Evolutionary conservation across 1,140 invertebrate species (phyloP).

Genomic region (Saccostrea echinata): DNA sequence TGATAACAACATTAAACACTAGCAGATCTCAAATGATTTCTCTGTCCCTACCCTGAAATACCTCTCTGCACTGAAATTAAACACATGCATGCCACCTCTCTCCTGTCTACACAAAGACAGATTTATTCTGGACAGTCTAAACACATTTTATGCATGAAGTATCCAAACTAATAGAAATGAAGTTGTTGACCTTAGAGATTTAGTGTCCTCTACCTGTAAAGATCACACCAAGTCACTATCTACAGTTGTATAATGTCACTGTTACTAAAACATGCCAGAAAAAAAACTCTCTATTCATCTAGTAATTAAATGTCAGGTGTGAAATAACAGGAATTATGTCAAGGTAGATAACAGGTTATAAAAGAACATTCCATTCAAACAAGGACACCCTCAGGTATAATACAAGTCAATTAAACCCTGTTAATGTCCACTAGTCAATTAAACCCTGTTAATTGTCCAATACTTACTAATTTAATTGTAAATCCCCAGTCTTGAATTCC

Average conservation of each 20-base stretch:
- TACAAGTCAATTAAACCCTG: neutral
- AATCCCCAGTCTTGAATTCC: neutral
- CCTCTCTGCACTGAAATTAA: neutral
- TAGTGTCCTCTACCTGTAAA: neutral
- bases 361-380: neutral
- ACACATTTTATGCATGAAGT: conserved; percentile 6
- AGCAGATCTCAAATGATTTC: neutral
- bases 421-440: neutral
- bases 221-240: neutral
- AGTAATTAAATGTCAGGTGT: conserved; percentile 1
- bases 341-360: neutral
- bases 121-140: neutral
- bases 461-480: conserved; percentile 5
- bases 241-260: neutral
- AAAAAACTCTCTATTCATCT: neutral
- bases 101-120: neutral
- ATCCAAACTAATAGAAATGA: neutral
- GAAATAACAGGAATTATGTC: conserved; percentile 15
- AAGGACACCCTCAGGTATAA: conserved; percentile 1
- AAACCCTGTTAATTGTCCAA: neutral
- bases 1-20: neutral
- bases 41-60: neutral
- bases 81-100: neutral
- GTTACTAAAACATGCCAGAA: neutral
- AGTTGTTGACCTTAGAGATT: conserved; percentile 10